phyloP scores from a whole-genome alignment of 2,888 invertebrate species.

The Drosophila parthenogenetica region DNA sequence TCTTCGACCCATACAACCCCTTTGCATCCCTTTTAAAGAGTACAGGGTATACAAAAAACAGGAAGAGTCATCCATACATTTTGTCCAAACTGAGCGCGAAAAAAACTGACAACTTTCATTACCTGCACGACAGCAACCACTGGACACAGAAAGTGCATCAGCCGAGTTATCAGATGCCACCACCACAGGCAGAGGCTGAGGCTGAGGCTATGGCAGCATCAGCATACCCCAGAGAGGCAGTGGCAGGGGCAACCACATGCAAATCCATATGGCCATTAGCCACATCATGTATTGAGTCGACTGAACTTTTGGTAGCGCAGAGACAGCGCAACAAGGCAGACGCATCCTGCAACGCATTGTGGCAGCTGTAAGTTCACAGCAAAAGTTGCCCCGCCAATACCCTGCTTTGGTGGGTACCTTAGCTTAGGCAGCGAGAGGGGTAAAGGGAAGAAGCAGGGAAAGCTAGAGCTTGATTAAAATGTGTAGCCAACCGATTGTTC shows the following conservation, averaged over 20 bases:
- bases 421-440: too few relatives aligned
- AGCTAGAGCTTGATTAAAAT: too few relatives aligned
- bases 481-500: too few relatives aligned
- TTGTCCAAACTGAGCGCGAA: conserved; percentile 1
- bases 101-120: conserved; percentile 59
- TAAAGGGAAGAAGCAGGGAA: too few relatives aligned
- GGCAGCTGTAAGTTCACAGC: conserved; percentile 23
- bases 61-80: background rate
- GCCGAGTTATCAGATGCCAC: conserved; percentile 16
- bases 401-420: background rate
- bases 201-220: conserved; percentile 1
- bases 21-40: too few relatives aligned
- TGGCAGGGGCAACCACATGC: conserved; percentile 52
- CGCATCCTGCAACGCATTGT: conserved; percentile 20
- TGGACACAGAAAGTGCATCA: conserved; percentile 45
- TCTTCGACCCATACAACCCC: too few relatives aligned
- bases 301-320: background rate
- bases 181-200: conserved; percentile 16
- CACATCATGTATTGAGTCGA: conserved; percentile 10
- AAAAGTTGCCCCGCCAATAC: conserved; percentile 15
- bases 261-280: conserved; percentile 56
- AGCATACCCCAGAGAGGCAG: background rate
- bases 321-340: conserved; percentile 8
- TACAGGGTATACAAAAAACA: conserved; percentile 2
- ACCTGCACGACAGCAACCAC: conserved; percentile 58